phyloP scores from a whole-genome alignment of 2,797 vertebrate species.

The Lutjanus campechanus region DNA sequence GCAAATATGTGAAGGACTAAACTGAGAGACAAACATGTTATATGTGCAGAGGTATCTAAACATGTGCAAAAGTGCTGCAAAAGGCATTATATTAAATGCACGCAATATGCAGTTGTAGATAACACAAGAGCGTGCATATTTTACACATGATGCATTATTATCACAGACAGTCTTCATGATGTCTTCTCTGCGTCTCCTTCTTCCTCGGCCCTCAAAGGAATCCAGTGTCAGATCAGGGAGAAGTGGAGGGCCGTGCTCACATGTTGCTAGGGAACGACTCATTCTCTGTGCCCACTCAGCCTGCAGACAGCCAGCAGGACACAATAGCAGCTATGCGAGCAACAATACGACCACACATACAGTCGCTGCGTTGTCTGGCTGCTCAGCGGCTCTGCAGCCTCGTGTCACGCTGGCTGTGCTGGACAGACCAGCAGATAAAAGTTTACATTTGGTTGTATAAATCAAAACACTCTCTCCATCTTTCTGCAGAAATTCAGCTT shows the following conservation, averaged over 20 bases:
- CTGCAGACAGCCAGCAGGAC: constrained; percentile 74
- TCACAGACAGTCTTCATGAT: constrained; percentile 33
- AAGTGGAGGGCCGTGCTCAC: constrained; percentile 66
- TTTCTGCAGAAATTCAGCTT: constrained; percentile 5
- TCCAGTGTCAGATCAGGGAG: constrained; percentile 70
- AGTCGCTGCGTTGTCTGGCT: constrained; percentile 47
- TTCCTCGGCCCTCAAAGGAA: constrained; percentile 68
- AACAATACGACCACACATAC: constrained; percentile 54
- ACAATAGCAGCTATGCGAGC: constrained; percentile 68
- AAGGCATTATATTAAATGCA: background rate
- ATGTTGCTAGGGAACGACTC: constrained; percentile 85
- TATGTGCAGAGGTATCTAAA: background rate
- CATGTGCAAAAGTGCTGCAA: background rate
- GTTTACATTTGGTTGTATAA: constrained; percentile 12
- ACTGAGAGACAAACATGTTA: background rate
- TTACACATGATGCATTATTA: too few species aligned
- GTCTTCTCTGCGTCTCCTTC: constrained; percentile 39
- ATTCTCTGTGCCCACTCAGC: constrained; percentile 77
- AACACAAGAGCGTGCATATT: background rate
- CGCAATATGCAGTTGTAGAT: background rate
- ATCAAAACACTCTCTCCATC: background rate
- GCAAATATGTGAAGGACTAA: background rate
- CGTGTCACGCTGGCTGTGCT: constrained; percentile 8
- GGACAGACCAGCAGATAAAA: constrained; percentile 16
- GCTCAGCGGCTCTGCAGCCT: constrained; percentile 36